Percentiles rank a stretch among this genome's conserved stretches.
Conservation (phyloP, 2,113 vertebrate species). For the Thamnophis sirtalis region DNA sequence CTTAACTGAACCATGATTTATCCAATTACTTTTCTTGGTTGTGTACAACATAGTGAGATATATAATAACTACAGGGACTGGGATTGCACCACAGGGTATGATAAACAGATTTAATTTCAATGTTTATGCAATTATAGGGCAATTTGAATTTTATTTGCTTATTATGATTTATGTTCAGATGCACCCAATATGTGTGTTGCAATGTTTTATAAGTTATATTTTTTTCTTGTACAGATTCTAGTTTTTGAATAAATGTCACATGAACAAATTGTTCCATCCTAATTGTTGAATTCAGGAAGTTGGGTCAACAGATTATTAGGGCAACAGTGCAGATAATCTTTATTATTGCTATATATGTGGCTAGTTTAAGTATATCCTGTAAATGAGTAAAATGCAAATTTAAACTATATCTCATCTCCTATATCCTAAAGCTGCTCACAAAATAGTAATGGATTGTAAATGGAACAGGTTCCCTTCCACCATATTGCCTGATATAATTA, state of each 20-base stretch:
- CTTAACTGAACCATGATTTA: not conserved
- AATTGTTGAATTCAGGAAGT: not conserved
- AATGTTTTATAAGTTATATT: not conserved
- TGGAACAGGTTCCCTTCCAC: not conserved
- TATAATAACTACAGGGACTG: not conserved
- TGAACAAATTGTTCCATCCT: not conserved
- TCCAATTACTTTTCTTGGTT: not conserved
- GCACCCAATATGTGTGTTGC: not conserved
- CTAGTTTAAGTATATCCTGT: not conserved
- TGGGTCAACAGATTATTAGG: not conserved
- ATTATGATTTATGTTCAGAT: not conserved
- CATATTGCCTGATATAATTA: not conserved
- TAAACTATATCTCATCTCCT: not conserved
- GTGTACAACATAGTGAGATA: not conserved
- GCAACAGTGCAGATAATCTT: not conserved
- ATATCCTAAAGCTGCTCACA: not conserved
- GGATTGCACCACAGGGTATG: not conserved
- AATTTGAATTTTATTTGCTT: not conserved
- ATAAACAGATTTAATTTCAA: not conserved
- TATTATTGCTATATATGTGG: not conserved
- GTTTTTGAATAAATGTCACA: not conserved
- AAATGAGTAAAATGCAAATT: not conserved
- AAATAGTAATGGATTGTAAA: not conserved
- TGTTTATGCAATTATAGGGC: not conserved
- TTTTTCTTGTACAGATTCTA: not conserved